These are phyloP conservation scores for Mormyrus hasselquistii DNA, from an alignment of 2,797 vertebrate genomes.

Conservation along the genomic window DNA sequence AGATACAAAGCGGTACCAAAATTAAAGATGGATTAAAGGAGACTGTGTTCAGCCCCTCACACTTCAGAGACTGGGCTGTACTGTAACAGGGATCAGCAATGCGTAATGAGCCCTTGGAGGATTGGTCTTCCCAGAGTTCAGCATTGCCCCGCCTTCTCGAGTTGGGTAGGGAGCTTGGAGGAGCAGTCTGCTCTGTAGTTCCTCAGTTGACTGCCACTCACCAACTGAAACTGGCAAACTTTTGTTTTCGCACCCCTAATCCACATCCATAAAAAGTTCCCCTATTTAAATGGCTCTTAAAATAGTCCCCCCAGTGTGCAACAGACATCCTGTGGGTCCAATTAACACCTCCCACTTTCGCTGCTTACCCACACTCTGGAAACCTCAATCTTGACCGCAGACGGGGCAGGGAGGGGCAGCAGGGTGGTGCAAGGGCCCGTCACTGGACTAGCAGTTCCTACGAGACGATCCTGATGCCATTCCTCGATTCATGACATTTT, in stretches of 20 bases:
- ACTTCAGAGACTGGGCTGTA: not conserved
- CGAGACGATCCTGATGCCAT: not conserved
- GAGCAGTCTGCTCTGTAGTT: not conserved
- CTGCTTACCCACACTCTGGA: constrained; percentile 25
- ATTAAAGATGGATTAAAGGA: not conserved
- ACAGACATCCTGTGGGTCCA: constrained; percentile 17
- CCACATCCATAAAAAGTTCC: not conserved
- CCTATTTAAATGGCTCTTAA: not conserved
- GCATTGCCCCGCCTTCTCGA: not conserved
- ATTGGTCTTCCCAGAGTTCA: not conserved
- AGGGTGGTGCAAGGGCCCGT: not conserved
- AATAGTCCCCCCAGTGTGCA: not conserved
- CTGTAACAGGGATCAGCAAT: not conserved
- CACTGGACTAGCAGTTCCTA: not conserved
- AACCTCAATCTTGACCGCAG: not conserved
- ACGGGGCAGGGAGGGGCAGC: not conserved
- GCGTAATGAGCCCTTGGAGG: not conserved
- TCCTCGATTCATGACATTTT: not conserved
- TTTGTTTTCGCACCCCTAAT: not conserved
- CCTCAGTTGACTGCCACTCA: not conserved
- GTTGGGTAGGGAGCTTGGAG: not conserved
- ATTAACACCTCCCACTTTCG: constrained; percentile 31
- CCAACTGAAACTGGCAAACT: not conserved
- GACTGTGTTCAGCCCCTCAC: not conserved
- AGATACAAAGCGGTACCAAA: not conserved